Base-by-base conservation (phyloP, 2,113 vertebrate genomes). In the Gymnarchus niloticus region DNA sequence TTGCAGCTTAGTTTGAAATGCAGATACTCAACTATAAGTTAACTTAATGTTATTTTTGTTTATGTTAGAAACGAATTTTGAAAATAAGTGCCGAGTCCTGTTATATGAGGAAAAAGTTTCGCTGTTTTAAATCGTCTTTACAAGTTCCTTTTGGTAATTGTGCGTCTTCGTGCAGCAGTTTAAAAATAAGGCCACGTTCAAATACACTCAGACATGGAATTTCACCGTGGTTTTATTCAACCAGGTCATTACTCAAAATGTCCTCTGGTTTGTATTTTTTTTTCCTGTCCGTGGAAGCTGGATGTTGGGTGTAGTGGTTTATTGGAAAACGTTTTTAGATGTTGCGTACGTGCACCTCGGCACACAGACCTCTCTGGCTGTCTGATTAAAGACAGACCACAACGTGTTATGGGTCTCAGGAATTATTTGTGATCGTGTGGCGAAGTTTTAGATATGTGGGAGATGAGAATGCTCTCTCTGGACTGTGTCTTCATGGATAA, bases 211-310 rank as follows among this genome's bases (percentile, higher is more conserved):
- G 7, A 28, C 56, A 59, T 19, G 28, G n/a, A 41, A 83, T 9
- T 14, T 89, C 85, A 84, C n/a, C 89, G 89, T 89, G 90, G 90
- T 91, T 93, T 92, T 90, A 85, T 88, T 88, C 56, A 49, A 83
- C 85, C 81, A 25, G 87, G 83, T 88, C 87, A 88, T 92, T 90
- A 78, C 76, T 48, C 5, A 48, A 48, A 78, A 37, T 3, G 1
- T 78, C 19, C 8, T 78, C 3, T 41, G 23, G 21, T 48, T 6
- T 48, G 44, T 7, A 23, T 48, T 78, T 78, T 17, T n/a, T n/a
- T n/a, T n/a, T n/a, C n/a, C n/a, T n/a, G n/a, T n/a, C n/a, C n/a
- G n/a, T 48, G 23, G 76, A 41, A 46, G 37, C 46, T 21, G 44
- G 41, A 46, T 48, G 41, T 77, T 44, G 37, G 33, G 4, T 46